Base-by-base conservation (phyloP, 2,797 vertebrate species). In the Sitta carolinensis region DNA sequence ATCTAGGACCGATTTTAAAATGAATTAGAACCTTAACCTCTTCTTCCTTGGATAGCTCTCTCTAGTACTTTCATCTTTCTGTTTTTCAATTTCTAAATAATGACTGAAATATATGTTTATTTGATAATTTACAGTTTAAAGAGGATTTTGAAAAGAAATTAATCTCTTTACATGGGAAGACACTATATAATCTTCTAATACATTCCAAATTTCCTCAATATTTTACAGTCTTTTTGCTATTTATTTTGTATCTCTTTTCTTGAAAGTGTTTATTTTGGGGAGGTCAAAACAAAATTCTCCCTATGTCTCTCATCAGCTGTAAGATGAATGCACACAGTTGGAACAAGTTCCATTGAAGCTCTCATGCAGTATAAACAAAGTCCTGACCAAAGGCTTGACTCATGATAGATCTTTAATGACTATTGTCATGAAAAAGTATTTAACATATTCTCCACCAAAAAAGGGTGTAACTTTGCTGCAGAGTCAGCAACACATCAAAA, bases 331-430 rank as follows among this genome's bases (percentile, higher is more conserved):
- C 87, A 87, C 90, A 70, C 23, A 81, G 75, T 95, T 96, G 95
- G 94, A 96, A 76, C 50, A 85, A 76, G 68, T 96, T 96, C 81
- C 89, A 83, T 73, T 91, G 95, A 89, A 95, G 40, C 84, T 91
- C 91, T 96, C 83, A 42, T 75, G 51, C 34, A 95, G 87, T 89
- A 93, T 89, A 96, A 96, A 96, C 90, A 97, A 94, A 95, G 74
- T 80, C 84, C 68, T 83, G 94, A 96, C 90, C 61, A 30, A 93
- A 68, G 26, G 32, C 70, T 93, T 87, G 81, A 95, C 85, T 96
- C 73, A 34, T 95, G 96, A 96, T 97, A 85, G 90, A 61, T 87
- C 91, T 97, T 97, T 97, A 97, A 97, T 95, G 96, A 94, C 87
- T 93, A 90, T 95, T 97, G 94, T 93, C 0, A 79, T 96, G 95